Conservation (phyloP, 2,113 vertebrate species). For the Trogon melanurus region DNA sequence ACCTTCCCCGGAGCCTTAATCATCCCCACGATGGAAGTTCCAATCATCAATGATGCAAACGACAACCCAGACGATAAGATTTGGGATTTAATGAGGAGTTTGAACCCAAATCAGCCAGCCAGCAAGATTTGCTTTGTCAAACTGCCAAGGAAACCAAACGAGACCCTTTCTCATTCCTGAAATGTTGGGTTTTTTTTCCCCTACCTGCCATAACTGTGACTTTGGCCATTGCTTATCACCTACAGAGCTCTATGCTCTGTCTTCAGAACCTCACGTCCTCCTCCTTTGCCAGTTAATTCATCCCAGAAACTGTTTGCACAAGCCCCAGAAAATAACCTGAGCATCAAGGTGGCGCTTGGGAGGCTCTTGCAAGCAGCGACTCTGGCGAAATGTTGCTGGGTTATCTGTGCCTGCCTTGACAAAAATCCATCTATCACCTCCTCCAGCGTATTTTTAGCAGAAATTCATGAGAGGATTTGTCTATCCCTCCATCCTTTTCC, state of each 20-base stretch:
- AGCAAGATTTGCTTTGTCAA: neutral
- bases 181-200: neutral
- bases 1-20: neutral
- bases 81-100: neutral
- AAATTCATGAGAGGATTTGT: neutral
- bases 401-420: neutral
- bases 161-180: neutral
- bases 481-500: neutral
- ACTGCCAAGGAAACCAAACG: neutral
- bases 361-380: neutral
- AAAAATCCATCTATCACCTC: neutral
- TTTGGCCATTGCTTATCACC: accelerated
- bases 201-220: neutral
- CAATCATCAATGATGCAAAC: neutral
- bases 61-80: neutral
- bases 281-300: neutral
- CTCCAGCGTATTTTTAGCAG: neutral
- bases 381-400: neutral
- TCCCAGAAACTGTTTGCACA: neutral
- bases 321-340: neutral
- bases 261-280: neutral
- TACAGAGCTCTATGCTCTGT: accelerated
- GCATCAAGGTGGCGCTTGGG: neutral
- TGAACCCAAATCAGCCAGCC: neutral
- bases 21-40: accelerated